Evolutionary conservation across 1,140 invertebrate species (phyloP), one percentile per base, ranked within the genome.

Genomic region (Trichoplusia ni): DNA sequence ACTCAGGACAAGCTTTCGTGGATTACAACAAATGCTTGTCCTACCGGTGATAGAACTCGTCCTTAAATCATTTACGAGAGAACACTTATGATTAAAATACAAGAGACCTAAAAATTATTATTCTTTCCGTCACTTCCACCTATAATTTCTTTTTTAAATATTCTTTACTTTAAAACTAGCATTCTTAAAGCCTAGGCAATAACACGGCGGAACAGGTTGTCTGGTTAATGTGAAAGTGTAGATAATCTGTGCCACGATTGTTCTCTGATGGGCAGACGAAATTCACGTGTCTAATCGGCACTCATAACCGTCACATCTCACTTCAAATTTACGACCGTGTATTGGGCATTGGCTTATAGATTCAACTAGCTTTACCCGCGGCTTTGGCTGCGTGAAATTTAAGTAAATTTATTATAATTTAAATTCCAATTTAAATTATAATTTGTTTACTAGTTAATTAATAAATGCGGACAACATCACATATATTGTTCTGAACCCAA

Each of bases 221-320:
- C 51, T 31, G 33, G 38, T 44, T 44, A 63, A 63, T 63, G 64
- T 64, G 56, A 65, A 67, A 70, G 66, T 68, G 40, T 59, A 33
- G 33, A 19, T 56, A 68, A 59, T 66, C 44, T 40, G 38, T 25
- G 47, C 14, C 25, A 47, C 51, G 56, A 62, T 58, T 59, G 64
- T 40, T 53, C 38, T 62, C 38, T 62, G 64, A 68, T 47, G 58
- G 62, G 62, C 62, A 59, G 21, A 74, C 40, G 61, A 73, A 69
- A 70, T 73, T 67, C 42, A 44, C 67, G 61, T 58, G 66, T 69
- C 67, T 56, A 73, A 73, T 73, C 61, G 59, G 46, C 33, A 27
- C 3, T 54, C 46, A 38, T 53, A 70, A 47, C 44, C 35, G 38
- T 58, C 54, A 44, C 54, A 58, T 44, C 51, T 54, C 33, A 38